Conservation (phyloP, 2,888 invertebrate genomes). For the Mamestra brassicae region DNA sequence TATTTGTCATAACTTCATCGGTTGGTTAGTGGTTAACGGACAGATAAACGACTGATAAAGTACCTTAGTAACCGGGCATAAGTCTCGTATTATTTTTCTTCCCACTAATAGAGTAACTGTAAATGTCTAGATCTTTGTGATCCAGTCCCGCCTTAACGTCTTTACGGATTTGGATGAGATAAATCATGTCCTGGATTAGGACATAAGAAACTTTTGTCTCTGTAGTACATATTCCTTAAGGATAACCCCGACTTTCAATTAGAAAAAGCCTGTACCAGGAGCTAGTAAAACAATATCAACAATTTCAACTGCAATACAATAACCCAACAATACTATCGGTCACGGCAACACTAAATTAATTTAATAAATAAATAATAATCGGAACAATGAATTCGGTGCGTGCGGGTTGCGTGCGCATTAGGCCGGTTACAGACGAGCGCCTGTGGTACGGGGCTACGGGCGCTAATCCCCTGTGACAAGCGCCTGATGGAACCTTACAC, state of each 20-base stretch:
- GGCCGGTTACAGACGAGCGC: slow-evolving; percentile 71
- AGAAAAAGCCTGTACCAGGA: background rate
- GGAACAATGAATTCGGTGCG: slow-evolving; percentile 75
- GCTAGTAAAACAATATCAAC: slow-evolving; percentile 17
- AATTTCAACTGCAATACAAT: slow-evolving; percentile 31
- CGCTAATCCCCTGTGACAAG: slow-evolving; percentile 84
- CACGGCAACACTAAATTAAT: slow-evolving; percentile 71
- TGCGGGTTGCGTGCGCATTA: slow-evolving; percentile 86
- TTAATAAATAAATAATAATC: slow-evolving; percentile 74
- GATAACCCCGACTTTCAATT: too few species aligned
- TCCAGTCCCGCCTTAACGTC: background rate
- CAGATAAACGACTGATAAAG: too few species aligned
- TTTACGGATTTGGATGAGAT: background rate
- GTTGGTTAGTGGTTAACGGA: too few species aligned
- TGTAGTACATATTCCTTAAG: too few species aligned
- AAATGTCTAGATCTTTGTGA: background rate
- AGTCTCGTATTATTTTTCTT: background rate
- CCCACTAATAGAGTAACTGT: background rate
- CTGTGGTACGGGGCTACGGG: slow-evolving; percentile 59
- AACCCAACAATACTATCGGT: slow-evolving; percentile 39
- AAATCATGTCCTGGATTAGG: background rate
- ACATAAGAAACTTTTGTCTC: background rate
- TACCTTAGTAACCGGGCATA: too few species aligned
- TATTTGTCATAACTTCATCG: too few species aligned
- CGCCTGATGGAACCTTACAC: slow-evolving; percentile 75